Conservation (phyloP, 2,113 vertebrate species). For the Zosterops hypoxanthus region DNA sequence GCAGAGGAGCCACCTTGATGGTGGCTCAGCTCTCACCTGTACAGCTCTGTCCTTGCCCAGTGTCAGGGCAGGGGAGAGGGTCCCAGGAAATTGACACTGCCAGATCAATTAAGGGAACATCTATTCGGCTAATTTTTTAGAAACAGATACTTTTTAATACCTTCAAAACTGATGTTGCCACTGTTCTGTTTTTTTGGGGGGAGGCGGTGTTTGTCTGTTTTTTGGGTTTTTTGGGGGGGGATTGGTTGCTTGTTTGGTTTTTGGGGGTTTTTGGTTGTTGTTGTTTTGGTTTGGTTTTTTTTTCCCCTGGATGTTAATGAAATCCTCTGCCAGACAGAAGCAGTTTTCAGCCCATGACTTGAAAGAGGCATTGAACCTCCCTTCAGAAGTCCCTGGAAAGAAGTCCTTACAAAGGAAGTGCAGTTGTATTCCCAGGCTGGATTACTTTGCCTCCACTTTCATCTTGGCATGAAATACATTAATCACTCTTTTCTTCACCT, state of each 20-base stretch:
- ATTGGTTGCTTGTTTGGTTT: not conserved
- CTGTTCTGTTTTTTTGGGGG: not conserved
- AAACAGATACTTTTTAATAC: not conserved
- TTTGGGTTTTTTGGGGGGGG: not conserved
- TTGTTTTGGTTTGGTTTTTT: no score
- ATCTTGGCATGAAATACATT: slow-evolving; percentile 4
- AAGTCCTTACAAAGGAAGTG: not conserved
- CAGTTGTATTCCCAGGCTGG: not conserved
- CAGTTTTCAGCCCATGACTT: not conserved
- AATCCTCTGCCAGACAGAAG: not conserved
- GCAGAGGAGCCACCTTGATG: not conserved
- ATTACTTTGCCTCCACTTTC: not conserved
- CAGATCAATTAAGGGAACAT: not conserved
- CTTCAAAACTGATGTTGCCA: not conserved
- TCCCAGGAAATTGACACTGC: not conserved
- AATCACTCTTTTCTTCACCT: not conserved
- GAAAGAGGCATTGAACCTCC: not conserved
- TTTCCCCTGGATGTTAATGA: not conserved
- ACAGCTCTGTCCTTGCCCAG: not conserved
- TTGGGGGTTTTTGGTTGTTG: no score
- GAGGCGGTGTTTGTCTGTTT: no score
- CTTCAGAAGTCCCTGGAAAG: not conserved
- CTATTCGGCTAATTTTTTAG: not conserved
- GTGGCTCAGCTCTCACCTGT: not conserved
- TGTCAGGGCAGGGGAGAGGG: fast-evolving